Percentiles rank a stretch among this genome's conserved stretches.
Conservation (phyloP, 2,888 invertebrate species). For the Papilio demoleus region DNA sequence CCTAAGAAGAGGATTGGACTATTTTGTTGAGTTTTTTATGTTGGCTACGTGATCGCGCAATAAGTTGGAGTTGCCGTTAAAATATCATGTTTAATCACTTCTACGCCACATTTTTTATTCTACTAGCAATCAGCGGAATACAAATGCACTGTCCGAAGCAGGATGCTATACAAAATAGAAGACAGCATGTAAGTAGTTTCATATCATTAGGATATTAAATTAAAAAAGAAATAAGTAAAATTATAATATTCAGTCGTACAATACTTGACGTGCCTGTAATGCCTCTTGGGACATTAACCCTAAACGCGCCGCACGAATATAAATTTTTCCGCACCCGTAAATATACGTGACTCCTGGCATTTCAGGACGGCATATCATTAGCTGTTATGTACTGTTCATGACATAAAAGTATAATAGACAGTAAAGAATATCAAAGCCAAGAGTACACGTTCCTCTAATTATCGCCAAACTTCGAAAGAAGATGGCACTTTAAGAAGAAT, state of each 20-base stretch:
- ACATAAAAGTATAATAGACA: not conserved
- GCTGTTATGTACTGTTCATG: conserved; percentile 9
- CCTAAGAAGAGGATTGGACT: too few species aligned
- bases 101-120: too few species aligned
- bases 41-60: too few species aligned
- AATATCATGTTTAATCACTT: too few species aligned
- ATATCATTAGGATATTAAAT: not conserved
- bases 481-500: too few species aligned
- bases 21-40: too few species aligned
- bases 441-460: too few species aligned
- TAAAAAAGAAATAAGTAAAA: conserved; percentile 6
- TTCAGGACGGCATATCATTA: conserved; percentile 21
- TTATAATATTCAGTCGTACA: conserved; percentile 12
- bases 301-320: conserved; percentile 27
- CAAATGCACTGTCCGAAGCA: too few species aligned
- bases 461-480: too few species aligned
- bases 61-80: too few species aligned
- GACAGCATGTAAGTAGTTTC: not conserved
- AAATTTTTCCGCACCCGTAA: conserved; percentile 27
- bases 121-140: too few species aligned
- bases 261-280: conserved; percentile 22
- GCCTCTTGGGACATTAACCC: conserved; percentile 23
- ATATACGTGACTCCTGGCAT: conserved; percentile 20
- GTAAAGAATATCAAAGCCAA: too few species aligned
- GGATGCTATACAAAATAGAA: not conserved